Base-by-base conservation (phyloP, 2,888 invertebrate genomes). In the Allophyes oxyacanthae region DNA sequence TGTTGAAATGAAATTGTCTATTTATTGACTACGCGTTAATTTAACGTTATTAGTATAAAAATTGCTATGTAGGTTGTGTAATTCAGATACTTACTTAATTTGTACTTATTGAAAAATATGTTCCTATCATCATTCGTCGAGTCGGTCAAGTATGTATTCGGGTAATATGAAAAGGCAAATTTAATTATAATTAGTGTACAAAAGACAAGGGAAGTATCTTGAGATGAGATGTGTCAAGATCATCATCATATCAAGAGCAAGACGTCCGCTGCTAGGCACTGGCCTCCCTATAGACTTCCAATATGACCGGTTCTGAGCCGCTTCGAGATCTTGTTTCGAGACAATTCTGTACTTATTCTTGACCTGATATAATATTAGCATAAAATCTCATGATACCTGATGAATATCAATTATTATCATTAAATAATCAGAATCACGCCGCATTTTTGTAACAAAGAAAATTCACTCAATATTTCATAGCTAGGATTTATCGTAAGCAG, bases 71-170 rank as follows among this genome's bases (percentile, higher is more conserved):
- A 49, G 20, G 46, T 62, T 55, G 36, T 68, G 55, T 37, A 43
- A 36, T 53, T 48, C 15, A 15, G 36, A 28, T 13, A 34, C 10
- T 43, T 13, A 34, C 10, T 43, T 40, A 28, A 32, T 60, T 40
- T 44, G 28, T 60, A 58, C 40, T 58, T 63, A 45, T 13, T 10
- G 14, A 37, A 41, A 43, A 45, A 26, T n/a, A 26, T 36, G 26
- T 25, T 52, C 26, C 14, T 25, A 36, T 51, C 20, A 43, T 15
- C 14, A 26, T 38, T 52, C 14, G 37, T 11, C 14, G 56, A 56
- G 65, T 70, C 71, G 64, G 71, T 66, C 70, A 63, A 69, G 69
- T 62, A 14, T 32, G 14, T 40, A 41, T 48, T n/a, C n/a, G 6
- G 26, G 11, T 13, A 51, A 25, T 61, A 32, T 38, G 8, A 32